Percentiles rank a stretch among this genome's conserved stretches.
These are phyloP conservation scores for Solea senegalensis DNA, from an alignment of 2,113 vertebrate species.

Conservation along the genomic window DNA sequence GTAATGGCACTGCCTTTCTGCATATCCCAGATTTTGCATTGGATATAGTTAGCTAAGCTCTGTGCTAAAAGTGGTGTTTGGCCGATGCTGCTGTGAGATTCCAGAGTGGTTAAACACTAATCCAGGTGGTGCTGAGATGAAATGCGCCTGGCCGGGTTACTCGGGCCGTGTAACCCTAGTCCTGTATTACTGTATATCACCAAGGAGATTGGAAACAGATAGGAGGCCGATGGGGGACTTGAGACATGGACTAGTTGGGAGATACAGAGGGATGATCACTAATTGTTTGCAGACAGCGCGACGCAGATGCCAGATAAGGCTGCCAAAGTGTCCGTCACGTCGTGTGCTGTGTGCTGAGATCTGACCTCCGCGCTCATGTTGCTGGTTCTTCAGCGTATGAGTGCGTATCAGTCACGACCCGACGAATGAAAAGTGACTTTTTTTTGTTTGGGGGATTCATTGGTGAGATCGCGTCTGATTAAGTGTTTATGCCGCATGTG, in stretches of 20 bases:
- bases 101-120: constrained; percentile 74
- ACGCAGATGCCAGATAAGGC: constrained; percentile 46
- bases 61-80: constrained; percentile 61
- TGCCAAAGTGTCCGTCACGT: constrained; percentile 62
- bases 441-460: constrained; percentile 14
- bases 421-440: constrained; percentile 3
- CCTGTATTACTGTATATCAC: constrained; percentile 63
- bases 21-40: constrained; percentile 10
- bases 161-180: constrained; percentile 62
- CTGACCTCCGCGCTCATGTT: constrained; percentile 29
- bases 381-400: background rate
- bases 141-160: constrained; percentile 61
- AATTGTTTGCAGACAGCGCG: constrained; percentile 64
- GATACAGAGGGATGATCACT: constrained; percentile 25
- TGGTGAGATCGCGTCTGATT: constrained; percentile 3
- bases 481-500: constrained; percentile 42
- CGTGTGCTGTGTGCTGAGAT: constrained; percentile 7
- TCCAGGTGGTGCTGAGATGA: constrained; percentile 74
- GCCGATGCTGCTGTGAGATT: constrained; percentile 63
- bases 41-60: constrained; percentile 26
- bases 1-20: constrained; percentile 7
- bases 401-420: background rate
- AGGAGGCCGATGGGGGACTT: constrained; percentile 29
- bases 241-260: constrained; percentile 35
- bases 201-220: constrained; percentile 66